These are phyloP conservation scores for Parelbella ahira DNA, from an alignment of 2,888 invertebrate genomes.

Conservation along the genomic window DNA sequence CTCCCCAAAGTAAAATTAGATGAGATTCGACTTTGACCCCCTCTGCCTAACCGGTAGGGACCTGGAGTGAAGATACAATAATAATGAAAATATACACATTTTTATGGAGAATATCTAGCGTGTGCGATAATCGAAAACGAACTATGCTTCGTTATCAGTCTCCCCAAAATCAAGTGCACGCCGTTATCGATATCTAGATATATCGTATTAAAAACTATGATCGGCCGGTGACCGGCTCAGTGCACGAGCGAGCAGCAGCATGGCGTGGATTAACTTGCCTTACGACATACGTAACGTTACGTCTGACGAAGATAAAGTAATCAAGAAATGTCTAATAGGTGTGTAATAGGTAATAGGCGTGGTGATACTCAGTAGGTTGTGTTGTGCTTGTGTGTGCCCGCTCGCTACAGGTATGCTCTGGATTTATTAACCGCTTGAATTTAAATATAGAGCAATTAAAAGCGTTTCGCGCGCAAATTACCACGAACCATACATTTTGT, in stretches of 20 bases:
- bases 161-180: constrained; percentile 2
- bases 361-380: constrained; percentile 1
- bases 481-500: too few species aligned
- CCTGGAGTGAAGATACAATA: too few species aligned
- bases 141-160: neutral
- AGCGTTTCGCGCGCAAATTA: too few species aligned
- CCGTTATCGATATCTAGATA: constrained; percentile 26
- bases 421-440: too few species aligned
- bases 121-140: neutral
- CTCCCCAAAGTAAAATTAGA: too few species aligned
- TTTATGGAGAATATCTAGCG: too few species aligned
- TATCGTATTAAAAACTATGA: constrained; percentile 39
- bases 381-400: constrained; percentile 8
- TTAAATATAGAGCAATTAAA: too few species aligned
- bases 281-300: constrained; percentile 57
- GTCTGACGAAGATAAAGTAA: constrained; percentile 58
- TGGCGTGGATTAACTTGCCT: constrained; percentile 59
- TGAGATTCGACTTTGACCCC: too few species aligned
- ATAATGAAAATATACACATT: too few species aligned
- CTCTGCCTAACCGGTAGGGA: too few species aligned
- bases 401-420: too few species aligned
- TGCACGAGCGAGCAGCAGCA: constrained; percentile 36
- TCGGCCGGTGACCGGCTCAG: constrained; percentile 25
- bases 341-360: too few species aligned
- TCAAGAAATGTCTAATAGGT: constrained; percentile 66